Evolutionary conservation across 2,797 vertebrate species (phyloP).

Genomic region (Hoplostethus mediterraneus): DNA sequence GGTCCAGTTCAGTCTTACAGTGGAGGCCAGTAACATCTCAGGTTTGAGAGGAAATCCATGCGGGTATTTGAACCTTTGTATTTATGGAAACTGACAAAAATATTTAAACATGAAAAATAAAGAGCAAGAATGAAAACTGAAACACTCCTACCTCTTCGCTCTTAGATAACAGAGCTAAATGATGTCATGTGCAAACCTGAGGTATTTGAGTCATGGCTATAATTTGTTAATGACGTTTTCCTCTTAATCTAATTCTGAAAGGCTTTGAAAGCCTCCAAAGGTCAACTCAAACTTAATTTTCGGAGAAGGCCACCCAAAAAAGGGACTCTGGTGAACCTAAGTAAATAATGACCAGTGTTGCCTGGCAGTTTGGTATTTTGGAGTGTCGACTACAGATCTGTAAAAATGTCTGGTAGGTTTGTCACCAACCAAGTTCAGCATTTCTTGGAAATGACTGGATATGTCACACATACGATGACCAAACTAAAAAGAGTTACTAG

Average conservation of each 20-base stretch:
- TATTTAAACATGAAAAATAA: slow-evolving; percentile 55
- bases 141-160: slow-evolving; percentile 63
- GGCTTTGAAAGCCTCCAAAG: slow-evolving; percentile 85
- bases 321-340: slow-evolving; percentile 64
- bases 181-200: slow-evolving; percentile 86
- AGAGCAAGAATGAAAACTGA: slow-evolving; percentile 53
- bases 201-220: slow-evolving; percentile 83
- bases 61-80: slow-evolving; percentile 45
- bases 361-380: slow-evolving; percentile 23
- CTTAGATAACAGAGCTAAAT: slow-evolving; percentile 81
- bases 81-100: slow-evolving; percentile 62
- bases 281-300: slow-evolving; percentile 86
- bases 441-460: neutral
- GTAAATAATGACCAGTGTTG: slow-evolving; percentile 74
- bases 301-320: slow-evolving; percentile 70
- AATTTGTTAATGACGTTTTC: slow-evolving; percentile 88
- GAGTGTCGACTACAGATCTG: slow-evolving; percentile 16
- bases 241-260: slow-evolving; percentile 85
- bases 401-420: slow-evolving; percentile 35
- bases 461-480: too few relatives aligned
- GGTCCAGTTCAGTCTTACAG: slow-evolving; percentile 15
- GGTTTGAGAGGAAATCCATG: slow-evolving; percentile 44
- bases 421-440: slow-evolving; percentile 12
- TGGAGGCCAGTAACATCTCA: slow-evolving; percentile 26
- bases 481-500: too few relatives aligned